A percentile compares a stretch with the other conserved stretches of the same genome.
Evolutionary conservation across 2,113 vertebrate genomes (phyloP).

Genomic region (Hucho hucho): DNA sequence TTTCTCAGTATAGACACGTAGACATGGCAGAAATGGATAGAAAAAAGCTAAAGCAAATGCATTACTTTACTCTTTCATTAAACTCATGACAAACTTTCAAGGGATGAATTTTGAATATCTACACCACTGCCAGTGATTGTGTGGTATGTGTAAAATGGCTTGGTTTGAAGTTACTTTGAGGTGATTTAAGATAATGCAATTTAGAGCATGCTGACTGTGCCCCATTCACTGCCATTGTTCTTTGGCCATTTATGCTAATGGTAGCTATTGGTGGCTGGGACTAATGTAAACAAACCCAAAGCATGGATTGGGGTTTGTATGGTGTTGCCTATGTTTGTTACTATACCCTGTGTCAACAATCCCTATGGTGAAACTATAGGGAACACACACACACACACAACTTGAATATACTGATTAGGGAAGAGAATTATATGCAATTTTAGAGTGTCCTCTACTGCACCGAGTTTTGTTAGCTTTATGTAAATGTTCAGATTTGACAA

Average conservation of each 20-base stretch:
- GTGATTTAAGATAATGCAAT: background rate
- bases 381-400: background rate
- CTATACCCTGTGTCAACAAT: conserved; percentile 10
- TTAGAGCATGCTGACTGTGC: background rate
- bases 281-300: background rate
- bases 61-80: too few relatives aligned
- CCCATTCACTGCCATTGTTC: background rate
- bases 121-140: background rate
- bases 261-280: background rate
- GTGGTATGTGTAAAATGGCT: background rate
- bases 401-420: background rate
- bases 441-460: background rate
- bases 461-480: too few relatives aligned
- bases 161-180: background rate
- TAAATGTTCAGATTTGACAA: too few relatives aligned
- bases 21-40: too few relatives aligned
- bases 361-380: conserved; percentile 9
- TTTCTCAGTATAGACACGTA: too few relatives aligned
- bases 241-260: background rate
- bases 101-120: background rate
- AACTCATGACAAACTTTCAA: too few relatives aligned
- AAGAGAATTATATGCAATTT: background rate
- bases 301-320: background rate
- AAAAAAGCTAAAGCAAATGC: too few relatives aligned
- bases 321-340: conserved; percentile 5